Evolutionary conservation across 2,113 vertebrate genomes (phyloP).

Genomic region (Camelus dromedarius): DNA sequence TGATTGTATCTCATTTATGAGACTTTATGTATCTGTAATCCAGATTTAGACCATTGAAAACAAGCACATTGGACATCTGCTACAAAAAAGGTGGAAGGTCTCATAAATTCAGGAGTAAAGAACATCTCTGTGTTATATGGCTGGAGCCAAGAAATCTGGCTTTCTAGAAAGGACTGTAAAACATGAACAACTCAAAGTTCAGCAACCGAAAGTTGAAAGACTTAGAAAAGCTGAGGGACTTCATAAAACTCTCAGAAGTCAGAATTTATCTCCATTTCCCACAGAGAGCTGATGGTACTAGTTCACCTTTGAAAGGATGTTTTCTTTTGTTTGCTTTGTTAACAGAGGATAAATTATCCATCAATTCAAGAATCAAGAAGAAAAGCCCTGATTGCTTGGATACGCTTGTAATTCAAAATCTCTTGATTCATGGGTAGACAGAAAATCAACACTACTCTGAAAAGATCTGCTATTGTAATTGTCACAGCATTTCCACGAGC

Average conservation of each 20-base stretch:
- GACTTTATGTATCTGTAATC: neutral
- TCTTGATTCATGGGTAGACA: slow-evolving; percentile 5
- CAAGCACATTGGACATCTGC: neutral
- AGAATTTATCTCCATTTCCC: neutral
- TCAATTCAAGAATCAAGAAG: slow-evolving; percentile 37
- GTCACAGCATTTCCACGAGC: neutral
- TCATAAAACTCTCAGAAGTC: slow-evolving; percentile 11
- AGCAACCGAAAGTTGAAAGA: slow-evolving; percentile 20
- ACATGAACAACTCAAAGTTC: neutral
- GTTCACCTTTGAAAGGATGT: neutral
- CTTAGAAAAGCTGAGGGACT: neutral
- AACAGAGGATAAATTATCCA: slow-evolving; percentile 29
- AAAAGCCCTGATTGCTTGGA: neutral
- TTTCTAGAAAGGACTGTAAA: neutral
- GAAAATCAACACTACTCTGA: neutral
- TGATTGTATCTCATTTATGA: neutral
- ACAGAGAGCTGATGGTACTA: neutral
- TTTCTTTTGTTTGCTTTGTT: slow-evolving; percentile 49
- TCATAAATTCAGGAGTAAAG: neutral
- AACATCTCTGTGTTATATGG: neutral
- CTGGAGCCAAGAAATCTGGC: neutral
- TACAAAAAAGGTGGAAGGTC: neutral
- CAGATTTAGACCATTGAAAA: slow-evolving; percentile 48
- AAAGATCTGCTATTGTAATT: neutral
- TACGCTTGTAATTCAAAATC: neutral